Evolutionary conservation across 2,113 vertebrate genomes (phyloP).

Genomic region (Alligator sinensis): DNA sequence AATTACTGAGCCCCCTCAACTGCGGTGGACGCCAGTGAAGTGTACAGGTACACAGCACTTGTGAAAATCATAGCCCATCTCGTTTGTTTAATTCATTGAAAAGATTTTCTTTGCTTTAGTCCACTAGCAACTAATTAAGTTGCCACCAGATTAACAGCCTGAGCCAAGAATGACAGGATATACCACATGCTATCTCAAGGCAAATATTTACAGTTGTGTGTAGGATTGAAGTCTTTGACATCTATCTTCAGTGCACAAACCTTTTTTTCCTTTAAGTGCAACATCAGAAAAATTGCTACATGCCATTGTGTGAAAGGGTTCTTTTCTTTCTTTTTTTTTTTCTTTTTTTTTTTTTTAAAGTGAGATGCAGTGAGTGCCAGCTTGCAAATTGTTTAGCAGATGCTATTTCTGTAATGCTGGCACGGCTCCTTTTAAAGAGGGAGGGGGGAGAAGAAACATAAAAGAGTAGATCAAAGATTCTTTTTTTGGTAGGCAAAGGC

Average conservation of each 20-base stretch:
- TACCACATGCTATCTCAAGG: slow-evolving; percentile 67
- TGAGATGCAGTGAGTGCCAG: neutral
- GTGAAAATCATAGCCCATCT: slow-evolving; percentile 32
- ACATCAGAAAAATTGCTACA: slow-evolving; percentile 45
- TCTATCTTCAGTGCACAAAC: slow-evolving; percentile 26
- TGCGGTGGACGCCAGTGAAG: neutral
- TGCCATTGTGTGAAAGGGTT: slow-evolving; percentile 51
- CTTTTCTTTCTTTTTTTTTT: slow-evolving; percentile 12
- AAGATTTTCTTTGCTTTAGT: slow-evolving; percentile 63
- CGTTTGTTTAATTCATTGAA: slow-evolving; percentile 57
- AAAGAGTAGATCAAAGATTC: slow-evolving; percentile 75
- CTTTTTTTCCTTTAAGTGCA: slow-evolving; percentile 15
- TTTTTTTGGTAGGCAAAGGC: slow-evolving; percentile 72
- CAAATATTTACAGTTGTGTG: slow-evolving; percentile 52
- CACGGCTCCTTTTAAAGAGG: slow-evolving; percentile 46
- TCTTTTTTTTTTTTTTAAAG: slow-evolving; percentile 40
- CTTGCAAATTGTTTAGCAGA: slow-evolving; percentile 61
- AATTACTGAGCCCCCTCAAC: slow-evolving; percentile 29
- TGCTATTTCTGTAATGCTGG: slow-evolving; percentile 67
- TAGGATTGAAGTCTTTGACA: slow-evolving; percentile 19
- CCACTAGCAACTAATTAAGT: slow-evolving; percentile 73
- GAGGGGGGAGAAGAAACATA: slow-evolving; percentile 56
- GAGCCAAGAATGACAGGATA: slow-evolving; percentile 46
- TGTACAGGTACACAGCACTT: slow-evolving; percentile 8
- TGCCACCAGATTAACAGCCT: slow-evolving; percentile 48